phyloP scores from a whole-genome alignment of 2,113 vertebrate species.

The Myrmecophaga tridactyla region DNA sequence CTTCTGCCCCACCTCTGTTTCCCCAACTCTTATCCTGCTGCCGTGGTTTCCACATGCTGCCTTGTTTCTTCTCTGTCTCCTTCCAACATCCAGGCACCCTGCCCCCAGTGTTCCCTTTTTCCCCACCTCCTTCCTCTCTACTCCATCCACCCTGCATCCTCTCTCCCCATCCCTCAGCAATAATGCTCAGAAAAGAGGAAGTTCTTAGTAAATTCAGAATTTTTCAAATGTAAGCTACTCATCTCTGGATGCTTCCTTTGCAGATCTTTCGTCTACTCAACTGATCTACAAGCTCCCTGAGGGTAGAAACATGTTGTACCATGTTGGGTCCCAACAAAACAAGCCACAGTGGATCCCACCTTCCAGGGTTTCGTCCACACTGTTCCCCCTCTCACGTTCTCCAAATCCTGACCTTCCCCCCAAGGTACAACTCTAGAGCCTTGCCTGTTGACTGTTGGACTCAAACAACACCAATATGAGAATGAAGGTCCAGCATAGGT shows the following conservation, averaged over 20 bases:
- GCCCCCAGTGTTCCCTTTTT: neutral
- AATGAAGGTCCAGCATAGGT: neutral
- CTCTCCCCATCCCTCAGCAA: neutral
- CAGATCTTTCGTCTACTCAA: neutral
- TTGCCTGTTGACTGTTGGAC: neutral
- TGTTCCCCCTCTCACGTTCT: neutral
- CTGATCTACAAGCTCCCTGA: neutral
- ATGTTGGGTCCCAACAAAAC: neutral
- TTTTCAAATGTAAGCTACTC: neutral
- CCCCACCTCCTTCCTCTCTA: neutral
- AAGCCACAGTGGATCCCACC: neutral
- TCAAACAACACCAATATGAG: neutral
- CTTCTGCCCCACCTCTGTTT: neutral
- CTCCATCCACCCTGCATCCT: neutral
- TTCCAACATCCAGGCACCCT: neutral
- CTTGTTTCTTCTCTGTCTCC: neutral
- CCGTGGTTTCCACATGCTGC: neutral
- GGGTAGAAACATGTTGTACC: neutral
- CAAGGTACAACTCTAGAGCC: neutral
- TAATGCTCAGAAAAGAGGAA: neutral
- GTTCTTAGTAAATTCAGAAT: neutral
- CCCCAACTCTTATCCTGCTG: neutral
- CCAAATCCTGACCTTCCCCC: slow-evolving; percentile 1
- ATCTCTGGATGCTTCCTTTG: neutral
- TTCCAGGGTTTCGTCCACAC: neutral